Conservation (phyloP, 2,888 invertebrate genomes). For the Athalia cordata region DNA sequence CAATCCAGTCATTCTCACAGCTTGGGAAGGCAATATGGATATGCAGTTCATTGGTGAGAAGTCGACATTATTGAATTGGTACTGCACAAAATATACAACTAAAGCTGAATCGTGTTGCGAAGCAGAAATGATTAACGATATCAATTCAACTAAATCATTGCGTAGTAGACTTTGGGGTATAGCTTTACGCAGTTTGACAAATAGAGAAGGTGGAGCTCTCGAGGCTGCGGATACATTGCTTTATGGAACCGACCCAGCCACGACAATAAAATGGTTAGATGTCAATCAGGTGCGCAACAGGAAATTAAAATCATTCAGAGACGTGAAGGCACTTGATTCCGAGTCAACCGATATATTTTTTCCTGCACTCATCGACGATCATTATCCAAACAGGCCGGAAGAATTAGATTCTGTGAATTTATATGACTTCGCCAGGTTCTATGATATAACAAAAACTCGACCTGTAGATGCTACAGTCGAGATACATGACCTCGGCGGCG, state of each 20-base stretch:
- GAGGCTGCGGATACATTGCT: slow-evolving; percentile 61
- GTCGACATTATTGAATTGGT: no score
- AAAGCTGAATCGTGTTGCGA: no score
- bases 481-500: slow-evolving; percentile 38
- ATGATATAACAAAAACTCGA: slow-evolving; percentile 42
- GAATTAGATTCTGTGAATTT: slow-evolving; percentile 51
- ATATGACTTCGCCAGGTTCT: slow-evolving; percentile 51
- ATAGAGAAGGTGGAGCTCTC: slow-evolving; percentile 61
- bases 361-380: slow-evolving; percentile 46
- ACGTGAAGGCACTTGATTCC: slow-evolving; percentile 31
- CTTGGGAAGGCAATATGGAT: slow-evolving; percentile 64
- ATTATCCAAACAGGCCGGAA: slow-evolving; percentile 47
- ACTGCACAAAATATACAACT: no score
- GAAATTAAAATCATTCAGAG: slow-evolving; percentile 23
- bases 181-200: slow-evolving; percentile 56
- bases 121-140: slow-evolving; percentile 8
- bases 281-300: slow-evolving; percentile 46
- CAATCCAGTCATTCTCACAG: slow-evolving; percentile 57
- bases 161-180: slow-evolving; percentile 58
- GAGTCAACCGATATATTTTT: slow-evolving; percentile 48
- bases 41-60: slow-evolving; percentile 40
- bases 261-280: slow-evolving; percentile 61
- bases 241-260: slow-evolving; percentile 51
- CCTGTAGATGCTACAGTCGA: slow-evolving; percentile 35
- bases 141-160: slow-evolving; percentile 60